Percentiles rank a stretch among this genome's conserved stretches.
phyloP scores from a whole-genome alignment of 1,140 invertebrate genomes.

The Nephila pilipes region DNA sequence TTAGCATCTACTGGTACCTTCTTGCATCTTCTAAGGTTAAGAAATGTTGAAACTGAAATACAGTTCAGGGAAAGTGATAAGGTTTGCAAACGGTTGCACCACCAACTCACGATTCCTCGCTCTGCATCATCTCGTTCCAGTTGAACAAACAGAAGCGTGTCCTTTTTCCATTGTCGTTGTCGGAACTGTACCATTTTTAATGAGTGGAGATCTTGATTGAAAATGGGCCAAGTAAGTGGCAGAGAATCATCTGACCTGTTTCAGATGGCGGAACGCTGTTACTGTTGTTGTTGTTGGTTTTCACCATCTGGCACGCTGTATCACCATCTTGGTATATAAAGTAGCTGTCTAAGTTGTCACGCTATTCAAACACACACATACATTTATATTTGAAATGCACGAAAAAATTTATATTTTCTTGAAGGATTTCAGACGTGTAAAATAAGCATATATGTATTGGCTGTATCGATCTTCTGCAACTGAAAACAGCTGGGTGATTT shows the following conservation, averaged over 20 bases:
- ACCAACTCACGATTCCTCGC: neutral
- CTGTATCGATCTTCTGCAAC: no score
- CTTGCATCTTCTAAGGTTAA: neutral
- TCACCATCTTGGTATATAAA: neutral
- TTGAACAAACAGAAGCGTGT: constrained; percentile 45
- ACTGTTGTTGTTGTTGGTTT: neutral
- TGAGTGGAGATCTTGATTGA: constrained; percentile 38
- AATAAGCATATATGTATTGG: no score
- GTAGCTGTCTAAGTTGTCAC: neutral
- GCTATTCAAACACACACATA: no score
- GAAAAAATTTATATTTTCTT: no score
- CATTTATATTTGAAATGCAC: no score
- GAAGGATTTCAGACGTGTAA: no score
- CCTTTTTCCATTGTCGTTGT: constrained; percentile 38
- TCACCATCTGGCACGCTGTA: neutral
- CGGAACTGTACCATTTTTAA: constrained; percentile 17
- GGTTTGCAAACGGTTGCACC: neutral
- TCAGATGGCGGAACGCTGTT: neutral
- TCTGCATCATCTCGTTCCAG: constrained; percentile 32
- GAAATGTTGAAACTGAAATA: neutral
- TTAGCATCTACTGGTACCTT: neutral
- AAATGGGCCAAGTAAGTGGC: constrained; percentile 28
- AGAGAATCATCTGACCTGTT: constrained; percentile 41
- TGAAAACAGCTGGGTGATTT: no score
- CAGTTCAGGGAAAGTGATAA: constrained; percentile 6